These are phyloP conservation scores for Tachysurus fulvidraco DNA, from an alignment of 2,113 vertebrate species.

Conservation along the genomic window DNA sequence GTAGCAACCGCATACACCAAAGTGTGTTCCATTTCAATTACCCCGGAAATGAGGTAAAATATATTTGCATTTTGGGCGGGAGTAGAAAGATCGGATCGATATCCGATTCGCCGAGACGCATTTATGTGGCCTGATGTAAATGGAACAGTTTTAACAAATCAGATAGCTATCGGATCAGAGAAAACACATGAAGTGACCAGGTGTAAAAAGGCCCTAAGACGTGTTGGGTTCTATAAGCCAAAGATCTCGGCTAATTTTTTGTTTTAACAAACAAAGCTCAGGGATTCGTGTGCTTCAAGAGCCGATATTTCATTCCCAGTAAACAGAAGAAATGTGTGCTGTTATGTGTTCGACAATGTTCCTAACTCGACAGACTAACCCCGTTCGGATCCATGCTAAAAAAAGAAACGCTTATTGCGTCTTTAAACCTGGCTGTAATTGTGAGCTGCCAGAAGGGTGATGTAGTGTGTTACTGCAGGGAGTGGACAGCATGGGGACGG, in stretches of 20 bases:
- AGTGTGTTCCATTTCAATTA: too few relatives aligned
- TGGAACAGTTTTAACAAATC: too few relatives aligned
- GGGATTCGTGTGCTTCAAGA: neutral
- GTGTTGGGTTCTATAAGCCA: neutral
- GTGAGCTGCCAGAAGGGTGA: constrained; percentile 1
- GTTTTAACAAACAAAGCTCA: neutral
- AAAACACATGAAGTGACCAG: too few relatives aligned
- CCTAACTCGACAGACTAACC: neutral
- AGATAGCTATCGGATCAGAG: too few relatives aligned
- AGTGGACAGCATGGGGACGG: constrained; percentile 23
- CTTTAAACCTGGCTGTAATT: constrained; percentile 1
- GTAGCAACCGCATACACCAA: too few relatives aligned
- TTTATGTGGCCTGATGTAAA: too few relatives aligned
- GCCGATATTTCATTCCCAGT: neutral
- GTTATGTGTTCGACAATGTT: neutral
- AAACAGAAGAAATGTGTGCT: neutral
- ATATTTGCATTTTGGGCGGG: too few relatives aligned
- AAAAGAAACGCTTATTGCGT: neutral
- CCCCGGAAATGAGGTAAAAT: too few relatives aligned
- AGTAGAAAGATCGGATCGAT: too few relatives aligned
- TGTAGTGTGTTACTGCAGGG: neutral
- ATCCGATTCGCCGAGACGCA: too few relatives aligned
- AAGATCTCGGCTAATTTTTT: neutral
- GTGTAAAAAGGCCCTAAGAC: too few relatives aligned
- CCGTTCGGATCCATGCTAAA: neutral